Conservation (phyloP, 2,888 invertebrate species). For the Urechis unicinctus region DNA sequence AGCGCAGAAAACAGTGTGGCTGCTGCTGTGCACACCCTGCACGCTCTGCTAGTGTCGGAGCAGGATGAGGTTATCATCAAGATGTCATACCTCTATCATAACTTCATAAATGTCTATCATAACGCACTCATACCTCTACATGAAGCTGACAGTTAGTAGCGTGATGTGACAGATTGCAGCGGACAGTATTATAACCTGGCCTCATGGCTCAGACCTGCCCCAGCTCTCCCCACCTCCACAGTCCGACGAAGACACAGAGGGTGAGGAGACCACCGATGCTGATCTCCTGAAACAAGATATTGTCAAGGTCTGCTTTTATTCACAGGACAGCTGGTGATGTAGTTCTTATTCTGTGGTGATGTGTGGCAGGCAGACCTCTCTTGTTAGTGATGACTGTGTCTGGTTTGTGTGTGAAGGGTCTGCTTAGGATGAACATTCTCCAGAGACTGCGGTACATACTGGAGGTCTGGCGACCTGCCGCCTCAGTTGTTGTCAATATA, state of each 20-base stretch:
- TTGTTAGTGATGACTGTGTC: too few species aligned
- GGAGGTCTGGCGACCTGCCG: constrained; percentile 63
- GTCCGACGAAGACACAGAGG: constrained; percentile 47
- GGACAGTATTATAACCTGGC: constrained; percentile 39
- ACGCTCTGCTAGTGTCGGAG: constrained; percentile 65
- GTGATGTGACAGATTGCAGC: constrained; percentile 55
- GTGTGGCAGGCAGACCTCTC: too few species aligned
- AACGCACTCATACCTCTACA: too few species aligned
- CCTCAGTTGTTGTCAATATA: constrained; percentile 67
- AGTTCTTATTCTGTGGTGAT: not conserved
- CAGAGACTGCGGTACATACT: constrained; percentile 73
- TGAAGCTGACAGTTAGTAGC: too few species aligned
- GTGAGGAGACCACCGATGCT: constrained; percentile 67
- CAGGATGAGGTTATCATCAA: constrained; percentile 64
- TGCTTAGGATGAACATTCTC: constrained; percentile 59
- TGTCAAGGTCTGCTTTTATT: constrained; percentile 48
- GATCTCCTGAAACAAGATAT: constrained; percentile 79
- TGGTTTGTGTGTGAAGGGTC: constrained; percentile 35
- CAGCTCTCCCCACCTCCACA: too few species aligned
- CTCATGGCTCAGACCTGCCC: constrained; percentile 56
- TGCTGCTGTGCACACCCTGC: constrained; percentile 70
- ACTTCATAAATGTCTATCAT: too few species aligned
- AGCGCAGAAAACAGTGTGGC: constrained; percentile 66
- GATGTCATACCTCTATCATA: too few species aligned
- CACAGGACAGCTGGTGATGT: not conserved